A percentile compares a stretch with the other conserved stretches of the same genome.
Conservation (phyloP, 2,113 vertebrate species). For the Anser brachyrhynchus region DNA sequence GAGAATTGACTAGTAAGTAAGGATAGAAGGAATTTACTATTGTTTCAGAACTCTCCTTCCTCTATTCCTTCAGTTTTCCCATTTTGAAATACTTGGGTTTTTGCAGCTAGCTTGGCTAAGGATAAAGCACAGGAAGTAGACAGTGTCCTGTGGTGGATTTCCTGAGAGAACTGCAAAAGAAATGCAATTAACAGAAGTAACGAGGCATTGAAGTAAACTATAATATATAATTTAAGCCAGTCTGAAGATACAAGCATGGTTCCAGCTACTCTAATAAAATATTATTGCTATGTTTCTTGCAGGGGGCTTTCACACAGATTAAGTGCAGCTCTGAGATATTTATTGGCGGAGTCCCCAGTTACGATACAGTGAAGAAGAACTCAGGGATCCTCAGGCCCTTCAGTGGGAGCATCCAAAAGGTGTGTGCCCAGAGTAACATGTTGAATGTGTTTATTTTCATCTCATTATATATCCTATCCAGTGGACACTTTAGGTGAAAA, state of each 20-base stretch:
- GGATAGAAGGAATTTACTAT: not conserved
- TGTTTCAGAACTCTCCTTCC: not conserved
- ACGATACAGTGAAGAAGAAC: conserved; percentile 87
- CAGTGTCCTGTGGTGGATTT: not conserved
- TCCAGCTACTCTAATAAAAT: not conserved
- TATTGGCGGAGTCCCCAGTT: conserved; percentile 89
- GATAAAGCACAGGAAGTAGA: not conserved
- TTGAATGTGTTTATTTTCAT: not conserved
- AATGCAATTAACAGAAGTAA: not conserved
- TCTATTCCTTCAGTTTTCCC: not conserved
- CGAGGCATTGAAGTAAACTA: not conserved
- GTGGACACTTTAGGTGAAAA: not conserved
- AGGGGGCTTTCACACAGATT: conserved; percentile 98
- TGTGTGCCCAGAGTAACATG: conserved; percentile 43
- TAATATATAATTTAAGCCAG: not conserved
- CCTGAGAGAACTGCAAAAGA: not conserved
- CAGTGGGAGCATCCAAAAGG: conserved; percentile 94
- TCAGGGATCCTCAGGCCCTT: conserved; percentile 85
- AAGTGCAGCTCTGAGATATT: conserved; percentile 93
- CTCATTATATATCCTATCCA: not conserved
- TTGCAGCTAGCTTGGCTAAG: not conserved
- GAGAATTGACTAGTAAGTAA: not conserved
- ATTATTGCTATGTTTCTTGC: not conserved
- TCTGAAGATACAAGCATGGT: not conserved
- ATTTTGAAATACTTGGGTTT: not conserved